Evolutionary conservation across 1,140 invertebrate species (phyloP).

Genomic region (Drosophila virilis): DNA sequence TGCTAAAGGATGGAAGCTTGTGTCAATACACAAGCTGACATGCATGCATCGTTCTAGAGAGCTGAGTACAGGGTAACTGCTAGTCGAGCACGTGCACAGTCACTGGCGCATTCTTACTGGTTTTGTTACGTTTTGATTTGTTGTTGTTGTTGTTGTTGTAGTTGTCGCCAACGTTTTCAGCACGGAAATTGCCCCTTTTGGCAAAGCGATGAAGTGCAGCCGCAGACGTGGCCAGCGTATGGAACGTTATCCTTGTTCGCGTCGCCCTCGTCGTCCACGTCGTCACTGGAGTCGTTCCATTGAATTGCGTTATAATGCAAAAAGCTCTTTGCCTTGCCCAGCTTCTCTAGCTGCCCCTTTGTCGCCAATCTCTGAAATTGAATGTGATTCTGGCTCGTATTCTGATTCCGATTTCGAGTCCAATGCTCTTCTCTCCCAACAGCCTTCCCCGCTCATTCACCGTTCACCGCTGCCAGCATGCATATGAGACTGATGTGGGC

Average conservation of each 20-base stretch:
- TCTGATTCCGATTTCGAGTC: conserved; percentile 4
- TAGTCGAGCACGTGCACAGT: neutral
- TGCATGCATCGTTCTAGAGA: too few species aligned
- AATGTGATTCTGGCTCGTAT: conserved; percentile 26
- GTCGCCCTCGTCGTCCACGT: neutral
- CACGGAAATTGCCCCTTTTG: conserved; percentile 71
- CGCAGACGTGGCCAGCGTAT: conserved; percentile 19
- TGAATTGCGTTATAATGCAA: conserved; percentile 50
- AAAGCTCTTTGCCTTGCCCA: conserved; percentile 43
- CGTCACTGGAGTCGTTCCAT: conserved; percentile 26
- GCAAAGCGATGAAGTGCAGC: conserved; percentile 20
- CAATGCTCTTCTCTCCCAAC: neutral
- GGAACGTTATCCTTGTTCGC: conserved; percentile 5
- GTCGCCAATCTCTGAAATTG: neutral
- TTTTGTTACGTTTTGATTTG: conserved; percentile 17
- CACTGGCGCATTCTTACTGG: neutral
- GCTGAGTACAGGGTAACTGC: neutral
- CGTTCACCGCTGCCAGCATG: neutral
- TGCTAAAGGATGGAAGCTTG: too few species aligned
- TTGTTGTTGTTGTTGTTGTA: conserved; percentile 3
- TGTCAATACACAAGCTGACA: too few species aligned
- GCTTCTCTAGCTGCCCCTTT: neutral
- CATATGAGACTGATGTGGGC: conserved; percentile 40
- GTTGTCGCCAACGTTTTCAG: conserved; percentile 59
- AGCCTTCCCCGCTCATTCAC: neutral